A percentile compares a stretch with the other conserved stretches of the same genome.
Evolutionary conservation across 2,888 invertebrate species (phyloP).

Genomic region (Darwinula stevensoni): DNA sequence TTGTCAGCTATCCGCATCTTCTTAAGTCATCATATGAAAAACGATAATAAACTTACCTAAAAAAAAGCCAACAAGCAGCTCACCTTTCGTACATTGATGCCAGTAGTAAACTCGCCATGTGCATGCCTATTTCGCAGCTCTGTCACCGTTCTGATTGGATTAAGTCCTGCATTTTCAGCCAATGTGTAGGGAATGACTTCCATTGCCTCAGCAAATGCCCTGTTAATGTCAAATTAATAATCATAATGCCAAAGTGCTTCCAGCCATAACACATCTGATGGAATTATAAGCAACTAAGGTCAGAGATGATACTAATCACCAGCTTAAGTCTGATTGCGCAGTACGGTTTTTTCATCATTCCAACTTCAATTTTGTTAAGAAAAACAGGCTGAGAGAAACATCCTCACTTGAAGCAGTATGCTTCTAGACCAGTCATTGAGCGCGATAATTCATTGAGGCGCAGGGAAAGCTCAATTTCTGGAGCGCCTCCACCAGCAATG

Average conservation of each 20-base stretch:
- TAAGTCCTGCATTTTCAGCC: conserved; percentile 72
- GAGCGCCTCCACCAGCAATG: conserved; percentile 87
- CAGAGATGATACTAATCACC: no score
- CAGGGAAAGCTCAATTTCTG: conserved; percentile 78
- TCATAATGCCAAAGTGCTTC: no score
- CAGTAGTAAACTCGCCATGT: conserved; percentile 21
- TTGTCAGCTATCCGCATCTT: no score
- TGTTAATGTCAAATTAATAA: conserved; percentile 12
- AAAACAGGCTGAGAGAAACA: background rate
- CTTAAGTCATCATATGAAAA: no score
- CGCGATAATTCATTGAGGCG: conserved; percentile 50
- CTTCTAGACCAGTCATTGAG: conserved; percentile 61
- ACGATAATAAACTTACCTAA: no score
- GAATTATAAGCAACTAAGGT: no score
- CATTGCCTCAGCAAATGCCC: conserved; percentile 79
- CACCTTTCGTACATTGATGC: conserved; percentile 26
- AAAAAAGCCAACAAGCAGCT: no score
- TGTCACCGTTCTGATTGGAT: conserved; percentile 81
- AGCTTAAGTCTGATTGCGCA: no score
- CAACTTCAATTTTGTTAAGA: background rate
- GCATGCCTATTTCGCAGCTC: conserved; percentile 83
- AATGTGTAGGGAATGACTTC: conserved; percentile 75
- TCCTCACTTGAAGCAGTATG: conserved; percentile 45
- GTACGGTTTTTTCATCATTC: no score
- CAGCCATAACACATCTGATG: no score